Evolutionary conservation across 2,113 vertebrate genomes (phyloP), one percentile per base, ranked within the genome.

Genomic region (Lagopus leucura): DNA sequence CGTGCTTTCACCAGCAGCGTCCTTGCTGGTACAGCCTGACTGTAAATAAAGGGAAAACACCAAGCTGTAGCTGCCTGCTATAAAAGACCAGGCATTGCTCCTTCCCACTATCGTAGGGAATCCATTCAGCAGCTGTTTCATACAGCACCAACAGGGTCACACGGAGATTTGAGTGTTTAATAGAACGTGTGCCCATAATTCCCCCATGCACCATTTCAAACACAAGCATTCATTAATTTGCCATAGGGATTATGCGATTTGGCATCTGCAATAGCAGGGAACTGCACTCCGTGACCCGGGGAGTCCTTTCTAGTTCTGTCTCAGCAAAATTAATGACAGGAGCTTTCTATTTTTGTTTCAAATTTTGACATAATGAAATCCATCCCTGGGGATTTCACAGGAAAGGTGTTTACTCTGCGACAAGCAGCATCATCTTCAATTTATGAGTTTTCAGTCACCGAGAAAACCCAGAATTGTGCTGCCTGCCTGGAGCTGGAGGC

Each of bases 91-190:
- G 52, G 57, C 72, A 40, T 6, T 34, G 48, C 48, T 52, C 36
- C 50, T 88, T 67, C 34, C 52, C 70, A 18, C 69, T 65, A 36
- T 61, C 0, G 0, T 6, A 73, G 70, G 69, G 88, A 94, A 96
- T 38, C 72, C 88, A 88, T 74, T 55, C 64, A 77, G 84, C 85
- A 94, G 93, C 79, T 80, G 76, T n/a, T 95, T 52, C 69, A 45
- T 3, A 8, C 72, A 86, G 82, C 6, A 0, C 11, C 45, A 82
- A 83, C 93, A 95, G 88, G 90, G 92, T 94, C 93, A 89, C 92
- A 40, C 5, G 3, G 83, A 88, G 88, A 71, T 61, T 90, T 24
- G 61, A 75, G 77, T 36, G 61, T 86, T 96, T 89, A 95, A 92
- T 11, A 87, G 86, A 83, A 96, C 18, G 8, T 80, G 82, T 54